A percentile compares a stretch with the other conserved stretches of the same genome.
phyloP scores from a whole-genome alignment of 2,888 invertebrate genomes.

The Phortica magna region DNA sequence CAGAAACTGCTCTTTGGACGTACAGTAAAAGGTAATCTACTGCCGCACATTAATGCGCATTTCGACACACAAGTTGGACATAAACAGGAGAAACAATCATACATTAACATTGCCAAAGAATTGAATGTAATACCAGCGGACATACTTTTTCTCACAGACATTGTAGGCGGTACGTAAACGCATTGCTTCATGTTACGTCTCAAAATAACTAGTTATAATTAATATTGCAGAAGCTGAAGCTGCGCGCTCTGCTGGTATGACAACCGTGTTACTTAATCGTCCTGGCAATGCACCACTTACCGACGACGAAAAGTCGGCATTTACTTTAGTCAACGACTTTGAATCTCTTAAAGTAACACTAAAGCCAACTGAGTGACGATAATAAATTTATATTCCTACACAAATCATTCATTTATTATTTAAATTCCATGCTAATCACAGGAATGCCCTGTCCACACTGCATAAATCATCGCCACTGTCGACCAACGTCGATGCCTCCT shows the following conservation, averaged over 20 bases:
- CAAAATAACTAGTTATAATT: neutral
- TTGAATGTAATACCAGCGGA: slow-evolving; percentile 83
- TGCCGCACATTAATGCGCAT: slow-evolving; percentile 85
- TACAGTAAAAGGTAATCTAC: slow-evolving; percentile 87
- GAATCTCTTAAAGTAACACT: slow-evolving; percentile 59
- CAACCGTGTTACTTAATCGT: slow-evolving; percentile 84
- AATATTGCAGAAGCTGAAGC: slow-evolving; percentile 87
- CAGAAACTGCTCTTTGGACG: slow-evolving; percentile 92
- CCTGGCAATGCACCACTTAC: slow-evolving; percentile 87
- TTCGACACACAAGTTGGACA: slow-evolving; percentile 92
- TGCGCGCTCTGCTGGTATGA: slow-evolving; percentile 86
- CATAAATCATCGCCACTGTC: slow-evolving; percentile 75
- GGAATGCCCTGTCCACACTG: slow-evolving; percentile 75
- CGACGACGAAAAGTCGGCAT: slow-evolving; percentile 80
- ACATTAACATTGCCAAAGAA: slow-evolving; percentile 85
- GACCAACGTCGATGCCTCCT: slow-evolving; percentile 13
- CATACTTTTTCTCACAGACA: slow-evolving; percentile 92
- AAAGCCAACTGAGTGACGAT: slow-evolving; percentile 36
- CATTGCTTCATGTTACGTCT: neutral
- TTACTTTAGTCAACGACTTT: slow-evolving; percentile 82
- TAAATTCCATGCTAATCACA: slow-evolving; percentile 52
- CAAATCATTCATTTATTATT: slow-evolving; percentile 31
- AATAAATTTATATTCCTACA: slow-evolving; percentile 36
- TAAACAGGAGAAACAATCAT: slow-evolving; percentile 89
- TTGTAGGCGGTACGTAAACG: slow-evolving; percentile 85